Percentiles rank a stretch among this genome's conserved stretches.
Conservation (phyloP, 1,140 invertebrate species). For the Leptoteleia sp. region DNA sequence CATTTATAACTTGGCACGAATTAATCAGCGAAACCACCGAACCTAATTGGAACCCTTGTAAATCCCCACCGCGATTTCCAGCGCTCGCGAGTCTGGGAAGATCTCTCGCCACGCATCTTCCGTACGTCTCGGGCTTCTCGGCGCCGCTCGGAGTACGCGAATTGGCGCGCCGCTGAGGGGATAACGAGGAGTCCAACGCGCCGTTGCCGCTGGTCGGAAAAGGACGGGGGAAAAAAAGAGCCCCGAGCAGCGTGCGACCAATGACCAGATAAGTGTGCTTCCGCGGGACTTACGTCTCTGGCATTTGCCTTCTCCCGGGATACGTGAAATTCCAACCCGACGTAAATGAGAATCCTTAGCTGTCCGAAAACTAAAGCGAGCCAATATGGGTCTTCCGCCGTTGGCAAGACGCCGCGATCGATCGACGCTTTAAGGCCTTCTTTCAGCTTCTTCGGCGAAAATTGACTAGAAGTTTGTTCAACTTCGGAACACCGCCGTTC, state of each 20-base stretch:
- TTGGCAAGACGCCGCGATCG: constrained; percentile 20
- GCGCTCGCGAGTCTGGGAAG: constrained; percentile 19
- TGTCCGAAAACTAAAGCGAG: constrained; percentile 38
- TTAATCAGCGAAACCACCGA: constrained; percentile 29
- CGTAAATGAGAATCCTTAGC: constrained; percentile 49
- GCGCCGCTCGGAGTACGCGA: constrained; percentile 22
- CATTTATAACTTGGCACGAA: constrained; percentile 40
- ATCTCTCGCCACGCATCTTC: constrained; percentile 28
- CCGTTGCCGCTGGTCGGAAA: constrained; percentile 27
- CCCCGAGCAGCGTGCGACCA: constrained; percentile 31
- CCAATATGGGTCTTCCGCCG: constrained; percentile 47
- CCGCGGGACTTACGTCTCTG: constrained; percentile 29
- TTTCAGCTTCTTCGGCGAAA: constrained; percentile 12
- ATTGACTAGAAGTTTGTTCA: constrained; percentile 1
- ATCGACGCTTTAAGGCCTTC: constrained; percentile 25
- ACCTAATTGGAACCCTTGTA: constrained; percentile 54
- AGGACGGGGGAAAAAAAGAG: constrained; percentile 17
- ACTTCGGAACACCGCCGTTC: background rate
- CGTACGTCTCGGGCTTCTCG: constrained; percentile 24
- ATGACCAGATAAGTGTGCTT: constrained; percentile 48
- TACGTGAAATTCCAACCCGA: constrained; percentile 42
- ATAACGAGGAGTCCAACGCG: constrained; percentile 37
- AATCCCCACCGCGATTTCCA: constrained; percentile 28
- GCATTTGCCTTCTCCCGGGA: constrained; percentile 41
- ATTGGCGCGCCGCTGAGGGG: constrained; percentile 35